phyloP scores from a whole-genome alignment of 2,797 vertebrate genomes.

The Agapornis canus region DNA sequence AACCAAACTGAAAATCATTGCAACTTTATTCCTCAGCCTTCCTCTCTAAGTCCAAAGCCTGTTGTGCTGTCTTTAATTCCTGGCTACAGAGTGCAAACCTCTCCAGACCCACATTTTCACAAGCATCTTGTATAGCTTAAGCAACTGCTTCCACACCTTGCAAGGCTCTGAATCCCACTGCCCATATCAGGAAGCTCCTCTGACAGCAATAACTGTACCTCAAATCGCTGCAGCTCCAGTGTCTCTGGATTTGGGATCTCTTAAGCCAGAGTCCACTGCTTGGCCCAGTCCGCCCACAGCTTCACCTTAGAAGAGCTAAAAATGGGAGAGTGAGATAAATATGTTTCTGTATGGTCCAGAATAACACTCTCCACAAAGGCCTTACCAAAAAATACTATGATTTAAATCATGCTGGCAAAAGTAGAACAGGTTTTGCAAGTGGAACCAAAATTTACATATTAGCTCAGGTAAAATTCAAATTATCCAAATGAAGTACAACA shows the following conservation, averaged over 20 bases:
- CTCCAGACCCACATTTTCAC: background rate
- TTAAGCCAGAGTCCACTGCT: background rate
- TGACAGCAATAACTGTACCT: background rate
- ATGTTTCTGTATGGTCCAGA: background rate
- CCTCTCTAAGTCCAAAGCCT: background rate
- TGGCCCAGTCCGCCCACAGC: accelerated
- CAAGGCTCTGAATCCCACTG: background rate
- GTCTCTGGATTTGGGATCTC: background rate
- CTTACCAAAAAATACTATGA: background rate
- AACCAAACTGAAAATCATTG: background rate
- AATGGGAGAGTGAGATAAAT: background rate
- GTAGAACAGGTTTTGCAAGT: background rate
- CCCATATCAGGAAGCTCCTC: background rate
- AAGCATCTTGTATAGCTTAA: background rate
- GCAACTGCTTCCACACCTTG: background rate
- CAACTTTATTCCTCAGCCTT: background rate
- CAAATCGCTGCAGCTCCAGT: background rate
- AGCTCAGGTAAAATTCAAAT: background rate
- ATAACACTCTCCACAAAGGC: background rate
- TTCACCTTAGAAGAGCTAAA: background rate
- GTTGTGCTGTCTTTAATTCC: background rate
- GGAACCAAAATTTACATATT: background rate
- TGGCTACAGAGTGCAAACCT: background rate
- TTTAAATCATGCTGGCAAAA: background rate
- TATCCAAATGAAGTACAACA: background rate